Percentiles rank a stretch among this genome's conserved stretches.
Conservation (phyloP, 2,888 invertebrate genomes). For the Toxonevra muliebris region DNA sequence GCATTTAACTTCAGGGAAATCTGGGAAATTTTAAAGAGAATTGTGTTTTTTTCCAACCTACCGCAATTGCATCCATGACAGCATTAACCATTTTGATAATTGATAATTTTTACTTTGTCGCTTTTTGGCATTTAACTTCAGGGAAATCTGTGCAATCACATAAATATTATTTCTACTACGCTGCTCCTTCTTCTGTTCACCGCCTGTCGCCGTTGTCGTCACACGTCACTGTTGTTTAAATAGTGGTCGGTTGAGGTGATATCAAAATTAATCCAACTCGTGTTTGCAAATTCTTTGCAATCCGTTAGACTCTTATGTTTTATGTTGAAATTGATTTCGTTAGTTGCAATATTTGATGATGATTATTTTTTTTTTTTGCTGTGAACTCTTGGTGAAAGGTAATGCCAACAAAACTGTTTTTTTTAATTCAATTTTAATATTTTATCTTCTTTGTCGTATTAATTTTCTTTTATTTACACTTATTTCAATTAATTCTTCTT, state of each 20-base stretch:
- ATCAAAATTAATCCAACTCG: too few relatives aligned
- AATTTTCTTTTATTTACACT: slow-evolving; percentile 10
- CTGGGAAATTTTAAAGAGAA: neutral
- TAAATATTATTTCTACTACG: too few relatives aligned
- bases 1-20: slow-evolving; percentile 31
- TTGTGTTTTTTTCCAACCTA: slow-evolving; percentile 50
- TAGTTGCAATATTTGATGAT: neutral
- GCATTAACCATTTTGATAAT: slow-evolving; percentile 63
- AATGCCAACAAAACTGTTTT: slow-evolving; percentile 3
- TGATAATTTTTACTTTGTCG: slow-evolving; percentile 22
- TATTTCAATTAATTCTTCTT: neutral
- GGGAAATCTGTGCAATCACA: neutral
- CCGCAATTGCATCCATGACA: slow-evolving; percentile 66
- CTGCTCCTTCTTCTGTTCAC: too few relatives aligned
- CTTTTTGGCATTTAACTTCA: slow-evolving; percentile 34
- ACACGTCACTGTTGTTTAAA: too few relatives aligned
- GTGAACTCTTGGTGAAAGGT: slow-evolving; percentile 22
- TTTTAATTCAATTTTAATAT: slow-evolving; percentile 1
- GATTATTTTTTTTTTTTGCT: neutral
- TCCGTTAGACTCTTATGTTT: too few relatives aligned
- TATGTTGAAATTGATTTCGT: slow-evolving; percentile 28
- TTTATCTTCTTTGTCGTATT: slow-evolving; percentile 10
- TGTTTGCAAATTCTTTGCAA: too few relatives aligned
- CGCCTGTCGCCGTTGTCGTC: too few relatives aligned
- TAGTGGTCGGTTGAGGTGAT: too few relatives aligned